Evolutionary conservation across 2,797 vertebrate species (phyloP).

Genomic region (Artibeus lituratus): DNA sequence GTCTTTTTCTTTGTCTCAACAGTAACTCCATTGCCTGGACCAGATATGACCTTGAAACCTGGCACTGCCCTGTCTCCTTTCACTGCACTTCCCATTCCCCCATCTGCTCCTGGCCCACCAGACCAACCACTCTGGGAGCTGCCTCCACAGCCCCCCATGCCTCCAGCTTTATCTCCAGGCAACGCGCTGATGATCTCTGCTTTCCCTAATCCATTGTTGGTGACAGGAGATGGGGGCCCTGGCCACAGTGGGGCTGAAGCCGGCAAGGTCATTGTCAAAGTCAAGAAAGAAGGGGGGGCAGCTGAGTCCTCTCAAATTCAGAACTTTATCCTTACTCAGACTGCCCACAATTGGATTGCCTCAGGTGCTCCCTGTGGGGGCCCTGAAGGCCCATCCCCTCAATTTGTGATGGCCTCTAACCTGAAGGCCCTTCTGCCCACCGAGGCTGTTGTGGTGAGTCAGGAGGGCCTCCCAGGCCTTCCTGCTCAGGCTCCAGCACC

Average conservation of each 20-base stretch:
- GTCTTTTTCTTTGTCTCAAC: conserved; percentile 53
- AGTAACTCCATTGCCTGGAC: conserved; percentile 49
- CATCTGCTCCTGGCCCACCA: not conserved
- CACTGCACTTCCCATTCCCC: not conserved
- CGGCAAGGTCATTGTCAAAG: conserved; percentile 70
- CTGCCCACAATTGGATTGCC: conserved; percentile 44
- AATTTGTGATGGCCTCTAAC: not conserved
- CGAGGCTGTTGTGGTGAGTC: conserved; percentile 42
- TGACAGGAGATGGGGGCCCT: conserved; percentile 51
- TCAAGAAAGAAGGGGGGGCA: conserved; percentile 62
- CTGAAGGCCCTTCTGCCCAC: conserved; percentile 61
- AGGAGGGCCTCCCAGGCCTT: conserved; percentile 14
- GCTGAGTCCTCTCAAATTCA: conserved; percentile 61
- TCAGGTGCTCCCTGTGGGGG: not conserved
- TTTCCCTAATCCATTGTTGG: conserved; percentile 63
- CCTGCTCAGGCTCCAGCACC: conserved; percentile 12
- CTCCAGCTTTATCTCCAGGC: conserved; percentile 45
- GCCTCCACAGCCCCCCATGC: not conserved
- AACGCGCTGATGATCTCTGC: conserved; percentile 61
- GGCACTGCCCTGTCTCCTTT: conserved; percentile 29
- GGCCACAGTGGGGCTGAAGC: conserved; percentile 32
- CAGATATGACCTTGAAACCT: conserved; percentile 30
- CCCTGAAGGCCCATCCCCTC: conserved; percentile 30
- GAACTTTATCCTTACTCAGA: conserved; percentile 65
- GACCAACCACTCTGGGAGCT: conserved; percentile 43